A percentile compares a stretch with the other conserved stretches of the same genome.
phyloP scores from a whole-genome alignment of 1,140 invertebrate genomes.

The Drosophila sucinea region DNA sequence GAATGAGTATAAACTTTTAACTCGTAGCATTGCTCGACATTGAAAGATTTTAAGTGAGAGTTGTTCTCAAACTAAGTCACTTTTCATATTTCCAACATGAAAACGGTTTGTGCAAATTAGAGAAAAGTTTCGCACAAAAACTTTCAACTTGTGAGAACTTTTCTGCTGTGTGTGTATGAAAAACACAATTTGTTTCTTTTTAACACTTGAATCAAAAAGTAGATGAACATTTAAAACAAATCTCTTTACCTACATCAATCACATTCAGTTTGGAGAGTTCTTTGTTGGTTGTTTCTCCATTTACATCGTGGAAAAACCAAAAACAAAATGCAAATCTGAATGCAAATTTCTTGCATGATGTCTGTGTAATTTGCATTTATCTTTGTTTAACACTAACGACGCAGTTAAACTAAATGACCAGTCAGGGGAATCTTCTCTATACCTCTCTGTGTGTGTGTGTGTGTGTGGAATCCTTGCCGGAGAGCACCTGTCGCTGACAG shows the following conservation, averaged over 20 bases:
- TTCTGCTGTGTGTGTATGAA: background rate
- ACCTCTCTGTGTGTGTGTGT: background rate
- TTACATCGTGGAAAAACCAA: background rate
- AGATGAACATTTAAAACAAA: background rate
- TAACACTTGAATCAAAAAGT: slow-evolving; percentile 2
- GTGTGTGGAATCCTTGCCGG: background rate
- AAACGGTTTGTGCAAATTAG: too few species aligned
- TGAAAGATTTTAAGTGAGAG: too few species aligned
- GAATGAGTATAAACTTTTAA: too few species aligned
- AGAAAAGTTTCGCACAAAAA: background rate
- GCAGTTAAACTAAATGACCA: slow-evolving; percentile 26
- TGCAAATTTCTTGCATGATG: slow-evolving; percentile 5
- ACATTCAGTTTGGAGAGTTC: background rate
- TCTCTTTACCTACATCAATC: slow-evolving; percentile 8
- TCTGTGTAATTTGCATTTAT: slow-evolving; percentile 13
- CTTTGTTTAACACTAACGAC: slow-evolving; percentile 19
- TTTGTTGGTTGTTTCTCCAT: background rate
- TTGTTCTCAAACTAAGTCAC: too few species aligned
- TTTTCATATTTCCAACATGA: too few species aligned
- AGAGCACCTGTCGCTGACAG: slow-evolving; percentile 60
- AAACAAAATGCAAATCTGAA: slow-evolving; percentile 8
- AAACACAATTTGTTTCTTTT: background rate
- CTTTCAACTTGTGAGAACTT: background rate
- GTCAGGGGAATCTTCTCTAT: slow-evolving; percentile 18
- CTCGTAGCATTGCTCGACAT: too few species aligned